These are phyloP conservation scores for Penaeus monodon DNA, from an alignment of 2,888 invertebrate species.

Conservation along the genomic window DNA sequence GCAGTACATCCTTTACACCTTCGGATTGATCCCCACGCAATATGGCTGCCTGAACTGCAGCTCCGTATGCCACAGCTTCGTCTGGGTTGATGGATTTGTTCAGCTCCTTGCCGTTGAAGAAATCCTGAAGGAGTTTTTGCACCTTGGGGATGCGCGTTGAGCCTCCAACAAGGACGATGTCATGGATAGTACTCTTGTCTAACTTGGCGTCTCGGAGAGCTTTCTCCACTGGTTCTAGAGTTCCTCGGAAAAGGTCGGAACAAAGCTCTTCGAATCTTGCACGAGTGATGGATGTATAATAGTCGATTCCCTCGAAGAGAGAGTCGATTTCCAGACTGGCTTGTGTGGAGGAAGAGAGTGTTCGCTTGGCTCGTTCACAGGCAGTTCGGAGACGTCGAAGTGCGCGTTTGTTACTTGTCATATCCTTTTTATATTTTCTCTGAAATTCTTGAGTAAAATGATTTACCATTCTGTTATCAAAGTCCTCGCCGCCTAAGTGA, in stretches of 20 bases:
- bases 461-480: slow-evolving; percentile 87
- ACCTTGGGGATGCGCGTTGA: slow-evolving; percentile 98
- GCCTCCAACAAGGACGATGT: slow-evolving; percentile 85
- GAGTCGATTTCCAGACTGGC: slow-evolving; percentile 84
- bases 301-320: slow-evolving; percentile 93
- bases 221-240: slow-evolving; percentile 78
- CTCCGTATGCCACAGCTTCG: slow-evolving; percentile 96
- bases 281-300: slow-evolving; percentile 82
- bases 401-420: slow-evolving; percentile 72
- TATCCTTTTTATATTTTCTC: slow-evolving; percentile 73
- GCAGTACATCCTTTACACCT: slow-evolving; percentile 85
- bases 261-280: slow-evolving; percentile 76
- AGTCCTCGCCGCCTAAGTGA: slow-evolving; percentile 92
- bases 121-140: slow-evolving; percentile 89
- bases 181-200: slow-evolving; percentile 73
- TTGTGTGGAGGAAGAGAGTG: slow-evolving; percentile 83
- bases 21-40: slow-evolving; percentile 80
- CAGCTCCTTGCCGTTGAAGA: slow-evolving; percentile 92
- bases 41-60: slow-evolving; percentile 96
- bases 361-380: slow-evolving; percentile 89
- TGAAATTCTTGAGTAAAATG: slow-evolving; percentile 74
- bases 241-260: slow-evolving; percentile 76
- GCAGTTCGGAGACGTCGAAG: slow-evolving; percentile 91
- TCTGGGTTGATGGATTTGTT: slow-evolving; percentile 98
- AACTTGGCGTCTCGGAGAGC: slow-evolving; percentile 77